Evolutionary conservation across 2,797 vertebrate species (phyloP).

Genomic region (Etheostoma perlongum): DNA sequence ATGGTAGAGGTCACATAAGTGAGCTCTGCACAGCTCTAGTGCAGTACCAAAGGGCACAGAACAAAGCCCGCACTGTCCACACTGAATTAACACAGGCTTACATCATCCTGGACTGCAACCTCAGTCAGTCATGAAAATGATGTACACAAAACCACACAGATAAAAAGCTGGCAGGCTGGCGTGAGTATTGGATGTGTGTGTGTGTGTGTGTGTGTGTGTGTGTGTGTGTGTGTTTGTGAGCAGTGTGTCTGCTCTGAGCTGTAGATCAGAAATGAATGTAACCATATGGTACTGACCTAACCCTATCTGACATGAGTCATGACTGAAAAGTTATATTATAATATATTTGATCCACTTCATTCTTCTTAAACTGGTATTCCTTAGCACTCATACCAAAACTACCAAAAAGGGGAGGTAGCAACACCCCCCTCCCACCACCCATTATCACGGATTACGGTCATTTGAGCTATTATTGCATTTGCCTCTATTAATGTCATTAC

Average conservation of each 20-base stretch:
- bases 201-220: too few relatives aligned
- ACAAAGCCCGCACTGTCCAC: slow-evolving; percentile 83
- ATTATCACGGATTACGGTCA: slow-evolving; percentile 66
- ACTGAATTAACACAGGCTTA: slow-evolving; percentile 84
- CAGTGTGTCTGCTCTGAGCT: slow-evolving; percentile 37
- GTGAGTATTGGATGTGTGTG: slow-evolving; percentile 5
- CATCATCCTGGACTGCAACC: slow-evolving; percentile 81
- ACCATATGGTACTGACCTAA: slow-evolving; percentile 40
- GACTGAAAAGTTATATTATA: slow-evolving; percentile 17
- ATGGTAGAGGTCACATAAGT: slow-evolving; percentile 82
- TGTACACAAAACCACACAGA: slow-evolving; percentile 80
- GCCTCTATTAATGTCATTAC: slow-evolving; percentile 70
- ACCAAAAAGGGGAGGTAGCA: neutral
- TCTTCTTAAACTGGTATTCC: slow-evolving; percentile 40
- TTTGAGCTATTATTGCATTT: slow-evolving; percentile 65
- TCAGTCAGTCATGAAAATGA: slow-evolving; percentile 80
- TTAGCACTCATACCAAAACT: slow-evolving; percentile 28
- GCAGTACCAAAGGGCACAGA: slow-evolving; percentile 80
- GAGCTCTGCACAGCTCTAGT: slow-evolving; percentile 71
- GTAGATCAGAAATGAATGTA: slow-evolving; percentile 62
- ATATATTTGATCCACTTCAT: slow-evolving; percentile 31
- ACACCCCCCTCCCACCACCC: slow-evolving; percentile 1
- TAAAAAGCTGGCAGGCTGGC: slow-evolving; percentile 56
- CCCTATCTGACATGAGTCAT: slow-evolving; percentile 48
- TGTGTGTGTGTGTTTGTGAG: slow-evolving; percentile 10